Percentiles rank a stretch among this genome's conserved stretches.
Evolutionary conservation across 2,113 vertebrate genomes (phyloP).

Genomic region (Neolamprologus brichardi): DNA sequence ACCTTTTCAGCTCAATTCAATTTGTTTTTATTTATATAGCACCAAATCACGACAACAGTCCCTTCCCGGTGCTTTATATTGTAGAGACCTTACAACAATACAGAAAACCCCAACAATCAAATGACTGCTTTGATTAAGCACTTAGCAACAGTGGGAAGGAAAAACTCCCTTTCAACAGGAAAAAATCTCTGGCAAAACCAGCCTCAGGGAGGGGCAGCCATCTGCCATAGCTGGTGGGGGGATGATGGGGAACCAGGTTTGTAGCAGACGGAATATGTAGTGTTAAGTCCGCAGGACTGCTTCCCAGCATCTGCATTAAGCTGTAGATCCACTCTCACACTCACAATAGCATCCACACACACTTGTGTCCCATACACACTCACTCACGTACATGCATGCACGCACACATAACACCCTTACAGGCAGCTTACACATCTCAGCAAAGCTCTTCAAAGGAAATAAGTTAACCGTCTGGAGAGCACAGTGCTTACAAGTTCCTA

Average conservation of each 20-base stretch:
- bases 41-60: not conserved
- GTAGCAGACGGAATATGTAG: not conserved
- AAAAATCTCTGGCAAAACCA: not conserved
- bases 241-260: not conserved
- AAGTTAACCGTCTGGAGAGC: constrained; percentile 12
- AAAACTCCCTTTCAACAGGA: not conserved
- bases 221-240: not conserved
- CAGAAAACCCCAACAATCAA: not conserved
- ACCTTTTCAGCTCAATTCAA: not conserved
- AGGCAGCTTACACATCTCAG: constrained; percentile 17
- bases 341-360: constrained; percentile 4
- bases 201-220: not conserved
- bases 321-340: not conserved
- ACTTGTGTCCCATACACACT: not conserved
- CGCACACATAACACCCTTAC: not conserved
- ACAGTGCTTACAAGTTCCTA: not conserved
- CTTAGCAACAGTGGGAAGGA: not conserved
- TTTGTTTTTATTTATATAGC: not conserved
- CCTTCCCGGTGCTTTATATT: not conserved
- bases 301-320: constrained; percentile 1
- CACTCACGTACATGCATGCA: not conserved
- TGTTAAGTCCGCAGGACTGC: not conserved
- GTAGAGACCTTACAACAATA: not conserved
- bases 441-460: constrained; percentile 33
- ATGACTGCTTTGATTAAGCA: not conserved